Conservation (phyloP, 2,888 invertebrate species). For the Pimpla rufipes region DNA sequence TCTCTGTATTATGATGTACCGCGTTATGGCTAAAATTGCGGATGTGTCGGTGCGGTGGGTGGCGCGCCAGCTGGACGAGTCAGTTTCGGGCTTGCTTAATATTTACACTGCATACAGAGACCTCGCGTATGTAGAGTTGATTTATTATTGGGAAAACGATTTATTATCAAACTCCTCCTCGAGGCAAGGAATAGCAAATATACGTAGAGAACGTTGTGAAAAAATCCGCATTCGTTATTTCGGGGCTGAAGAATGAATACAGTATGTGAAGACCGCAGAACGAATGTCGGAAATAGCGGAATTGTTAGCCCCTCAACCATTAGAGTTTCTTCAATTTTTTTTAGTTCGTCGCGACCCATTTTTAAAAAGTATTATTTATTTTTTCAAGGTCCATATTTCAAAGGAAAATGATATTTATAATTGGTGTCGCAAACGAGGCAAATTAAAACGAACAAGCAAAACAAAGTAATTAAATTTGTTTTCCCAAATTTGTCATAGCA, state of each 20-base stretch:
- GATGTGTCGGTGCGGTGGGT: constrained; percentile 39
- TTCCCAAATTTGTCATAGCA: background rate
- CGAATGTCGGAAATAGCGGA: background rate
- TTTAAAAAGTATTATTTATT: too few relatives aligned
- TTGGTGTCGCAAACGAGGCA: background rate
- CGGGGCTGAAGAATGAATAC: background rate
- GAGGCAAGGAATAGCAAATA: background rate
- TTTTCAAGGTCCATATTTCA: background rate
- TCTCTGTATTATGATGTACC: constrained; percentile 29
- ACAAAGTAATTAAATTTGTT: constrained; percentile 20
- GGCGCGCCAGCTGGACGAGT: constrained; percentile 55
- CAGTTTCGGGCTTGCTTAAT: constrained; percentile 58
- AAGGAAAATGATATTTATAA: background rate
- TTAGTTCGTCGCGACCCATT: too few relatives aligned
- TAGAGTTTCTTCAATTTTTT: too few relatives aligned
- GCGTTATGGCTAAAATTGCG: constrained; percentile 46
- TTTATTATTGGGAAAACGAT: constrained; percentile 6
- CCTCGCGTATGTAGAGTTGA: background rate
- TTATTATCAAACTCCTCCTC: background rate
- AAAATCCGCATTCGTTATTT: background rate
- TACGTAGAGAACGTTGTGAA: too few relatives aligned
- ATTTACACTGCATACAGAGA: constrained; percentile 28
- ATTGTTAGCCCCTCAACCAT: too few relatives aligned
- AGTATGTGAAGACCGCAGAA: background rate
- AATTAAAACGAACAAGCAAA: constrained; percentile 6